Evolutionary conservation across 1,140 invertebrate species (phyloP), one percentile per base, ranked within the genome.

Genomic region (Propsilocerus akamusi): DNA sequence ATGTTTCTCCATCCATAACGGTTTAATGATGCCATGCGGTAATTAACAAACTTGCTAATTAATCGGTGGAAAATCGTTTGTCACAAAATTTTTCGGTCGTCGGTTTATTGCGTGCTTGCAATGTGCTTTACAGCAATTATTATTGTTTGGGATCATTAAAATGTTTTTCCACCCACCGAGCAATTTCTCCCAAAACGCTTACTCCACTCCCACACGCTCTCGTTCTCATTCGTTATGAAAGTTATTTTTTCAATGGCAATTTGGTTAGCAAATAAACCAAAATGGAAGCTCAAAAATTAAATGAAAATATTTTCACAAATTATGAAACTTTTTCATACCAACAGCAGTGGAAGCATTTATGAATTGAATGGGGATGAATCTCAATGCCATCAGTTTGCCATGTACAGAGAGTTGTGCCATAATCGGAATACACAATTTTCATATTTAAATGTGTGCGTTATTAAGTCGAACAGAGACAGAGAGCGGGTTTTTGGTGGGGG

Each of bases 21-120:
- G 34, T 25, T 26, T 30, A 12, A 26, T 30, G 24, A 11, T 23
- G 32, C n/a, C 25, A 59, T 63, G 61, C 58, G 61, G 59, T 63
- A 63, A 63, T 63, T 63, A 63, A 63, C 61, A 61, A 63, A 56
- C 61, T 61, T 63, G 61, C 61, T 63, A 63, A 63, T 63, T 63
- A 63, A 63, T 63, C 61, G 51, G 48, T 14, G 23, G 23, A 7
- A 28, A 26, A 47, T 47, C 23, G 11, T 25, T 47, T 47, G 24
- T 41, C 34, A 41, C 34, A 20, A 20, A 20, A 22, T 17, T 41
- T 17, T 17, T 41, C 22, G 34, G n/a, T 30, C 10, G 28, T 8
- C 2, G 10, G 10, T 30, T 30, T 8, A 30, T 30, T 30, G 28
- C n/a, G n/a, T 30, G 28, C 10, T 30, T 30, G 10, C 28, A 8